Evolutionary conservation across 2,888 invertebrate species (phyloP), one percentile per base, ranked within the genome.

Genomic region (Ophion costatus): DNA sequence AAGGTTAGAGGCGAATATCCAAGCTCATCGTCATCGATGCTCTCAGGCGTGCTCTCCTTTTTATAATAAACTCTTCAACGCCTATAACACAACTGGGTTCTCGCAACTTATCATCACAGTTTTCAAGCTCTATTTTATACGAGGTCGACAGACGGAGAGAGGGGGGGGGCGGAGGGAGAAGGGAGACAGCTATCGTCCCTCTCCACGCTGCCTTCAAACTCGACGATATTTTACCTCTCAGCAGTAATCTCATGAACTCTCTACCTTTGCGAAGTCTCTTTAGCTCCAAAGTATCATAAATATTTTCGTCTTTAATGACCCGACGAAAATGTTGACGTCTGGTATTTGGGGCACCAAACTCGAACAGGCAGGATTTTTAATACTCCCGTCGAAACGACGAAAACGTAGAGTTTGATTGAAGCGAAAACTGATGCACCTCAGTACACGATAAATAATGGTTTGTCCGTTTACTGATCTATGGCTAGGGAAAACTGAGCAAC

Each of bases 11-110:
- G 69, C 59, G 33, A 56, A 64, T 42, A 75, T 64, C 22, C 71
- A 57, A 66, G 73, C 42, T 69, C 42, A 38, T 33, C 80, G 38
- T 84, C 73, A 64, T 79, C 71, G 75, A 22, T 69, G 56, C 42
- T 77, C 81, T 63, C 80, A 56, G 64, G 24, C 66, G 70, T 51
- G 75, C 24, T 73, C 76, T 76, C 59, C 67, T 80, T 79, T 83
- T 82, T 80, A 79, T 78, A 82, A 77, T 79, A 81, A 81, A 74
- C 77, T 82, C 64, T 75, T 74, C 64, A 73, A 71, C 80, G 73
- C 42, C 83, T 74, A 85, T 85, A 83, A 78, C 66, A 75, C 77
- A 86, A 85, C 74, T 80, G 82, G 80, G 67, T 84, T 61, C 80
- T 67, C 81, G 69, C 59, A 29, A 78, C 29, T 45, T 29, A 61